phyloP scores from a whole-genome alignment of 1,140 invertebrate species.

The Manduca sexta region DNA sequence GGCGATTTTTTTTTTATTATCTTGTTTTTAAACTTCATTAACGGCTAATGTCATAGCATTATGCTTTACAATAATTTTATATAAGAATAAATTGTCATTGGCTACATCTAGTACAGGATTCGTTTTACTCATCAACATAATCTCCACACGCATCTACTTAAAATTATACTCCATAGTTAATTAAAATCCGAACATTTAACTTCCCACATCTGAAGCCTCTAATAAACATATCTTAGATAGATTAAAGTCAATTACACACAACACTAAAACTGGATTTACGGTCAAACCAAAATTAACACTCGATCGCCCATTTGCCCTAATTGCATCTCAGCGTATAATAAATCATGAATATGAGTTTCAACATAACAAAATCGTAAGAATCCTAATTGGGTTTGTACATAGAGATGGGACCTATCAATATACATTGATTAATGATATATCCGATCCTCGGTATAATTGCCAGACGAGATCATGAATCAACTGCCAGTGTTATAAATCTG shows the following conservation, averaged over 20 bases:
- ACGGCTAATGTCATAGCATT: too few relatives aligned
- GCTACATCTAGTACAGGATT: too few relatives aligned
- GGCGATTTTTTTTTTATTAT: too few relatives aligned
- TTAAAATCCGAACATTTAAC: too few relatives aligned
- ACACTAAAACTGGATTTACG: slow-evolving; percentile 51
- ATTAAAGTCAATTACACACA: slow-evolving; percentile 32
- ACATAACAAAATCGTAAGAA: slow-evolving; percentile 59
- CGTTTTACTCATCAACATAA: too few relatives aligned
- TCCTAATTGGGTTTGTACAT: slow-evolving; percentile 66
- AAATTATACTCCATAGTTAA: too few relatives aligned
- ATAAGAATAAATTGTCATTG: too few relatives aligned
- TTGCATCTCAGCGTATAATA: slow-evolving; percentile 46
- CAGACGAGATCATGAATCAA: slow-evolving; percentile 64
- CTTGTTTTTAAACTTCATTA: too few relatives aligned
- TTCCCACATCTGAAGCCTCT: slow-evolving; percentile 29
- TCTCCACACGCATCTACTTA: too few relatives aligned
- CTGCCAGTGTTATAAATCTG: slow-evolving; percentile 59
- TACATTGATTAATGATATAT: slow-evolving; percentile 68
- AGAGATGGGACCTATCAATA: slow-evolving; percentile 61
- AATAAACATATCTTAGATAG: slow-evolving; percentile 37
- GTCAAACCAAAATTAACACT: slow-evolving; percentile 59
- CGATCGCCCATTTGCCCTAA: slow-evolving; percentile 40
- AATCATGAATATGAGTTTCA: slow-evolving; percentile 42
- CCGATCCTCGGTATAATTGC: slow-evolving; percentile 58
- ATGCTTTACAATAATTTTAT: too few relatives aligned